Evolutionary conservation across 92 coral and sea anemone species (phyloP), one percentile per base, ranked within the genome.

Genomic region (Porites rus): DNA sequence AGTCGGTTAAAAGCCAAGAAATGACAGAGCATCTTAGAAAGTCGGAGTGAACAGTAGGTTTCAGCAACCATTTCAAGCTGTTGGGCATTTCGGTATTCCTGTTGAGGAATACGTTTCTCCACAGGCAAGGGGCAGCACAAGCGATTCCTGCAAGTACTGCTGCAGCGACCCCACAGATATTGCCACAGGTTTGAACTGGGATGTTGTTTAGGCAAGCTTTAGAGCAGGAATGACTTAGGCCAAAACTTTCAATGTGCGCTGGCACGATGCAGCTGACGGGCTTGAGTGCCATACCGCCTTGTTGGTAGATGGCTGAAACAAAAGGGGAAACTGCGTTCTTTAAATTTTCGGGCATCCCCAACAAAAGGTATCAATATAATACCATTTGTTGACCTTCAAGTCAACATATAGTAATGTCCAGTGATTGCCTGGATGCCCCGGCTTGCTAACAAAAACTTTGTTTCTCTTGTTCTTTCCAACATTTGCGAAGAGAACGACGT

Each of bases 131-230:
- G 13, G 77, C 73, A 19, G 19, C 63, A 10, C 56, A 68, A 31
- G 90, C 84, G 25, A 78, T 86, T 25, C 74, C 90, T 22, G 50
- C 84, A 28, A 86, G 66, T 56, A 78, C 70, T 1, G 90, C 90
- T 25, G 21, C 28, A 25, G 28, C 28, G 28, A 17, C 71, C 28
- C 12, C 71, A 68, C 72, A 68, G 19, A 68, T 38, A 68, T 25
- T 25, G 28, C 6, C 50, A 22, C 72, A 68, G 72, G 72, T 68
- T 68, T 68, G 72, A 24, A 25, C 38, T 68, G 72, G 50, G 72
- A 68, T 68, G 50, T 68, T 68, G 19, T 68, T 68, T 68, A 68
- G 74, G 18, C 74, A 10, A 43, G 20, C 38, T 38, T 69, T 69
- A 25, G n/a, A 22, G 74, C 74, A 31, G 51, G 54, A 69, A 28